Conservation (phyloP, 2,888 invertebrate genomes). For the Drosophila mettleri region DNA sequence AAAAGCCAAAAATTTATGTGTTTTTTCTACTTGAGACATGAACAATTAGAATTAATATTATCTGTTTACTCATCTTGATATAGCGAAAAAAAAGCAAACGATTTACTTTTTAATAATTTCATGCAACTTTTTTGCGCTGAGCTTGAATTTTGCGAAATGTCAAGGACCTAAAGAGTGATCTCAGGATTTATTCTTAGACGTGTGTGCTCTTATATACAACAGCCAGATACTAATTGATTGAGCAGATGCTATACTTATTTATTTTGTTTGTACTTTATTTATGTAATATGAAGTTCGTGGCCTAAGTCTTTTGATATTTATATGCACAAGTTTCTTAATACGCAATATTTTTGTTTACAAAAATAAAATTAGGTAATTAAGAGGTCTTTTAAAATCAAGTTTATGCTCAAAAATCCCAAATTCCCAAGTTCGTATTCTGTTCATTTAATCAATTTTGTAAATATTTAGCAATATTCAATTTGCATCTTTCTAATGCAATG, state of each 20-base stretch:
- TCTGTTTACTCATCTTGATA: constrained; percentile 30
- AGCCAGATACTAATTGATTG: not conserved
- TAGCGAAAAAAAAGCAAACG: constrained; percentile 18
- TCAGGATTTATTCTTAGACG: not conserved
- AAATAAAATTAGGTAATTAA: not conserved
- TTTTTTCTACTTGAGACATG: constrained; percentile 11
- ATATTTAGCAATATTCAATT: not conserved
- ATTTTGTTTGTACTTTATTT: too few relatives aligned
- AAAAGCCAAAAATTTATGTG: not conserved
- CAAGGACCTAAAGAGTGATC: not conserved
- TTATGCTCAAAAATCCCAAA: not conserved
- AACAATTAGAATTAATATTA: constrained; percentile 37
- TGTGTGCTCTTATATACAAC: not conserved
- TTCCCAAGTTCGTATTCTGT: not conserved
- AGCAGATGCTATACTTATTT: not conserved
- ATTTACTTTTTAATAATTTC: constrained; percentile 10
- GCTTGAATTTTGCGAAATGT: not conserved
- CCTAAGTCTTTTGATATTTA: not conserved
- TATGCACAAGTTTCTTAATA: not conserved
- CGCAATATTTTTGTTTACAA: not conserved
- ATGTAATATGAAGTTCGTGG: not conserved
- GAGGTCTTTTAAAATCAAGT: not conserved
- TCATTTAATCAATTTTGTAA: not conserved
- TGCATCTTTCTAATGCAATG: not conserved
- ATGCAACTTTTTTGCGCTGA: constrained; percentile 1